Percentiles rank a stretch among this genome's conserved stretches.
These are phyloP conservation scores for Drosophila pallidifrons DNA, from an alignment of 1,140 invertebrate genomes.

Conservation along the genomic window DNA sequence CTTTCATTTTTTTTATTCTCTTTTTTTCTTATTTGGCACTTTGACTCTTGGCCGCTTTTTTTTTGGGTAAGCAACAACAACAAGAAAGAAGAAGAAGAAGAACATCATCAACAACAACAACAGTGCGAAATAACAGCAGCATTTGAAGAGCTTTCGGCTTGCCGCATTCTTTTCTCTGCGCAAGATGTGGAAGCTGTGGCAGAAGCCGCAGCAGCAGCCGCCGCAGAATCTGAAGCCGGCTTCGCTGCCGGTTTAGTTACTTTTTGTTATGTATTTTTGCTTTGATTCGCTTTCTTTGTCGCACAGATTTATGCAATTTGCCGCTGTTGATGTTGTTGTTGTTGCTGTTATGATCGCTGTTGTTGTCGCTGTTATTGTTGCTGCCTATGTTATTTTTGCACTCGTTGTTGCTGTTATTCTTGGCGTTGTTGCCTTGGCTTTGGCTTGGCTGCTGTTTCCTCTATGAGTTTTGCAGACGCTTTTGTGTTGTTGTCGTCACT, in stretches of 20 bases:
- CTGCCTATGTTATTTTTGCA: slow-evolving; percentile 37
- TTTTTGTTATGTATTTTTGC: slow-evolving; percentile 52
- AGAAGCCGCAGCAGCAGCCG: slow-evolving; percentile 4
- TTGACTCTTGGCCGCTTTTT: slow-evolving; percentile 49
- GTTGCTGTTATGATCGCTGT: slow-evolving; percentile 18
- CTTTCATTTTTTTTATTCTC: slow-evolving; percentile 22
- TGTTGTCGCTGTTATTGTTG: slow-evolving; percentile 48
- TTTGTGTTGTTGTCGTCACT: slow-evolving; percentile 20
- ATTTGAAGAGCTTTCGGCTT: slow-evolving; percentile 48
- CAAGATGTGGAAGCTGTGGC: slow-evolving; percentile 20
- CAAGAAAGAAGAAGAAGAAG: too few species aligned
- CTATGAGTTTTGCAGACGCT: slow-evolving; percentile 42
- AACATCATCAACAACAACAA: slow-evolving; percentile 30
- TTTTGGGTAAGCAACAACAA: slow-evolving; percentile 52
- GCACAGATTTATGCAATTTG: slow-evolving; percentile 78
- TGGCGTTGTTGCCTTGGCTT: slow-evolving; percentile 49
- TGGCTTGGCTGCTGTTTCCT: slow-evolving; percentile 60
- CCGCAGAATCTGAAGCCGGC: slow-evolving; percentile 23
- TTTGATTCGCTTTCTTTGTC: slow-evolving; percentile 65
- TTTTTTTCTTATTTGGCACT: slow-evolving; percentile 55
- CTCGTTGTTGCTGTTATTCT: slow-evolving; percentile 2
- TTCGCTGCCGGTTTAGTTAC: slow-evolving; percentile 64
- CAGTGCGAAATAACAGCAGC: slow-evolving; percentile 24
- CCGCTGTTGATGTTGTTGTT: slow-evolving; percentile 17
- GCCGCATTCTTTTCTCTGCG: slow-evolving; percentile 59